phyloP scores from a whole-genome alignment of 2,797 vertebrate species.

The Crenuchus spilurus region DNA sequence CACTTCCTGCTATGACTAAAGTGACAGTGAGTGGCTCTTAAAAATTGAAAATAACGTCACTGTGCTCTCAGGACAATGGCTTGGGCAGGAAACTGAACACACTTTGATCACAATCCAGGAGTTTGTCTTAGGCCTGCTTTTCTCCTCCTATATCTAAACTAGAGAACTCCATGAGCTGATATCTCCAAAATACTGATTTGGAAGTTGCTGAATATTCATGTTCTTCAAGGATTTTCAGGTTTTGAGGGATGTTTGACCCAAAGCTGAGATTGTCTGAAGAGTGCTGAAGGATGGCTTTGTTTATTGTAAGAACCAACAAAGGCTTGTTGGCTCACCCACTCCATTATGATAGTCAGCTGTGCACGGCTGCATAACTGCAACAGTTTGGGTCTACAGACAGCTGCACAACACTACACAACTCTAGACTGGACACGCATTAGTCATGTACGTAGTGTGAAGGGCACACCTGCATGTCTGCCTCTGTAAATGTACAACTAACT shows the following conservation, averaged over 20 bases:
- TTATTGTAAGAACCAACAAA: constrained; percentile 46
- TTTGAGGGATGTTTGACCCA: constrained; percentile 7
- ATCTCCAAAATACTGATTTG: neutral
- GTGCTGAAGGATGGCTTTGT: constrained; percentile 47
- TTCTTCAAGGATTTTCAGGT: constrained; percentile 10
- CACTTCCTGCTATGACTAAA: constrained; percentile 72
- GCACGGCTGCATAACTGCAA: constrained; percentile 13
- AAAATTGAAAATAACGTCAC: constrained; percentile 64
- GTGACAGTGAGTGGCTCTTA: constrained; percentile 59
- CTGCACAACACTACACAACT: neutral
- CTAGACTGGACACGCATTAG: neutral
- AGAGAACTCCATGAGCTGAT: constrained; percentile 3
- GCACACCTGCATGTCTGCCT: constrained; percentile 26
- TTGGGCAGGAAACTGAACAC: constrained; percentile 8
- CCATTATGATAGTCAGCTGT: constrained; percentile 40
- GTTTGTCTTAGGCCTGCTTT: constrained; percentile 9
- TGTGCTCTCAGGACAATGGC: constrained; percentile 43
- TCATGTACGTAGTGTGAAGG: constrained; percentile 12
- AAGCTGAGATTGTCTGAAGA: constrained; percentile 1
- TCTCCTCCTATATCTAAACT: neutral
- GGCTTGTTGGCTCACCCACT: constrained; percentile 34
- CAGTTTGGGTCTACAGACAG: neutral
- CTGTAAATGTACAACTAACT: neutral
- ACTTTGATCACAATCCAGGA: constrained; percentile 49
- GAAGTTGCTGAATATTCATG: constrained; percentile 11